Base-by-base conservation (phyloP, 2,888 invertebrate species). In the Rhyacophila evoluta region DNA sequence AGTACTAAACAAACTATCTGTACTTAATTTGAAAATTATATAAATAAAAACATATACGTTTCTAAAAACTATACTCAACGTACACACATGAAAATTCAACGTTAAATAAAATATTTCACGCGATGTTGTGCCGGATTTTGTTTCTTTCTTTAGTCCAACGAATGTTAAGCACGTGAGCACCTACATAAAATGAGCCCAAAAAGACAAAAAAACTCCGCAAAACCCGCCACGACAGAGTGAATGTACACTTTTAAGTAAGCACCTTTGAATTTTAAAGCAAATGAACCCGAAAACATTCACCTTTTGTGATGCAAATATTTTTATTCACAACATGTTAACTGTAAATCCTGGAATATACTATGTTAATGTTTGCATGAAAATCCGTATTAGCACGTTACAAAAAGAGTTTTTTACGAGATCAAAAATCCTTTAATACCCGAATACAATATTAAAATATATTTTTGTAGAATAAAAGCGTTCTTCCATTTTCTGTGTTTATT, bases 41-140 rank as follows among this genome's bases (percentile, higher is more conserved):
- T n/a, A n/a, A n/a, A n/a, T n/a, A n/a, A n/a, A n/a, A n/a, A n/a
- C n/a, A n/a, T n/a, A n/a, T n/a, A n/a, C n/a, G n/a, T n/a, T n/a
- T n/a, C n/a, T n/a, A n/a, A n/a, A n/a, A n/a, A n/a, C n/a, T n/a
- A n/a, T n/a, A n/a, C n/a, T n/a, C n/a, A n/a, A n/a, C n/a, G n/a
- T n/a, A n/a, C n/a, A n/a, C n/a, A n/a, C n/a, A n/a, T n/a, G n/a
- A n/a, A n/a, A n/a, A n/a, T n/a, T n/a, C n/a, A n/a, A 74, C 3
- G 41, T 38, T 74, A 74, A 41, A 55, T 74, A 74, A 74, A 74
- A 74, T 74, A 55, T 74, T 74, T 74, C 27, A 2, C 25, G 55
- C 25, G 29, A 5, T 19, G n/a, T 6, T 72, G 38, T n/a, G 38
- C 19, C n/a, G 37, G n/a, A 72, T 28, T 38, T 55, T 55, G 55